Evolutionary conservation across 2,888 invertebrate genomes (phyloP).

Genomic region (Trissonchulus sp.): DNA sequence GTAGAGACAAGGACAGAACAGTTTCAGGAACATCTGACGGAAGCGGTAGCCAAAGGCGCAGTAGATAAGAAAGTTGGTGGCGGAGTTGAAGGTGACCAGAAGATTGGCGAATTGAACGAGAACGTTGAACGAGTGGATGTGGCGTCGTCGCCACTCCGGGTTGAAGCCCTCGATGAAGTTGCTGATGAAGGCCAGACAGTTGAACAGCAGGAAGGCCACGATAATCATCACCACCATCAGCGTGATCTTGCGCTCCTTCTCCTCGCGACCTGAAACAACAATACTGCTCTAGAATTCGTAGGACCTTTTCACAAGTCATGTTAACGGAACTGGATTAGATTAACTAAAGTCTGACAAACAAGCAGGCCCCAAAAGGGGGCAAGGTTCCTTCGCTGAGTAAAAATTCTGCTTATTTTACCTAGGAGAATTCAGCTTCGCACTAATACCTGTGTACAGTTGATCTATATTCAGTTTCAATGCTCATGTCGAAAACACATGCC

Average conservation of each 20-base stretch:
- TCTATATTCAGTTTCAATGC: no score
- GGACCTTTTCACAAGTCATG: no score
- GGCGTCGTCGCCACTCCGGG: constrained; percentile 33
- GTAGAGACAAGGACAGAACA: constrained; percentile 41
- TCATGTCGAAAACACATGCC: no score
- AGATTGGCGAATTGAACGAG: constrained; percentile 43
- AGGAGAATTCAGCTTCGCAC: no score
- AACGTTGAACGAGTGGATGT: constrained; percentile 30
- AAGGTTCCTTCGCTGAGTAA: no score
- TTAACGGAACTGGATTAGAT: no score
- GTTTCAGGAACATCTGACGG: constrained; percentile 43
- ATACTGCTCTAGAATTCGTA: no score
- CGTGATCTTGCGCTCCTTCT: constrained; percentile 25
- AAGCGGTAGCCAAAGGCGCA: constrained; percentile 47
- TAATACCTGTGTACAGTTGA: no score
- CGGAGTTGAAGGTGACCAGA: constrained; percentile 47
- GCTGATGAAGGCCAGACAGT: constrained; percentile 41
- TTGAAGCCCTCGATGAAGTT: constrained; percentile 41
- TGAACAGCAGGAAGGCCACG: constrained; percentile 44
- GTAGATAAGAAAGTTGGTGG: constrained; percentile 49
- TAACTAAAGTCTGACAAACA: no score
- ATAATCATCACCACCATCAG: constrained; percentile 48
- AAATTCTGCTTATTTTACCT: no score
- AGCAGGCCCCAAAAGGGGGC: no score
- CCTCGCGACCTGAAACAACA: constrained; percentile 24